Conservation (phyloP, 2,888 invertebrate genomes). For the Spicauda simplicius region DNA sequence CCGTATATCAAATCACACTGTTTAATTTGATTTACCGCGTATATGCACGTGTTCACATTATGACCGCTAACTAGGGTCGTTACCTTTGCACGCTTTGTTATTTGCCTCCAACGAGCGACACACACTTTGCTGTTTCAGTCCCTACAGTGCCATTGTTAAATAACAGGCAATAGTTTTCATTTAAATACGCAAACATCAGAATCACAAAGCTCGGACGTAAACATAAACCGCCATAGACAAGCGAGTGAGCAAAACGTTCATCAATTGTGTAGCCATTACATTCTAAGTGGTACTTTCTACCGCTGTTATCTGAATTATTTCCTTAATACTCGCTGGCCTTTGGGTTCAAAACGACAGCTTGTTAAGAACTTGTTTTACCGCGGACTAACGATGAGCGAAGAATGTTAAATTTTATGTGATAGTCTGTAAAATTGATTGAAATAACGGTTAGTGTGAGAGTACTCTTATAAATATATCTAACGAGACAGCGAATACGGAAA, state of each 20-base stretch:
- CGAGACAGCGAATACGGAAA: too few species aligned
- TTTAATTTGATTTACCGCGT: too few species aligned
- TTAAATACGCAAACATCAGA: neutral
- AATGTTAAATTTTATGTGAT: too few species aligned
- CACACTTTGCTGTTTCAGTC: too few species aligned
- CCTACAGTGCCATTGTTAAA: neutral
- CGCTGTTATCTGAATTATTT: slow-evolving; percentile 15
- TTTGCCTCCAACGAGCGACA: too few species aligned
- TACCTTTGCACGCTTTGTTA: too few species aligned
- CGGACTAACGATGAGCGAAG: slow-evolving; percentile 1
- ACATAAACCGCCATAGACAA: neutral
- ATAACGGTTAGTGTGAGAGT: too few species aligned
- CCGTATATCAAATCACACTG: too few species aligned
- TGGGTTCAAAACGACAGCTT: slow-evolving; percentile 28
- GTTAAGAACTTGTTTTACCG: slow-evolving; percentile 19
- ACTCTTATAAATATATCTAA: too few species aligned
- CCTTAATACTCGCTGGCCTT: slow-evolving; percentile 17
- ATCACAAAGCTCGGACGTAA: slow-evolving; percentile 7
- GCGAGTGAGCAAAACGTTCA: slow-evolving; percentile 6
- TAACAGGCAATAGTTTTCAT: slow-evolving; percentile 2
- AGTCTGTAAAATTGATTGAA: too few species aligned
- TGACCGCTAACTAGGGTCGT: too few species aligned
- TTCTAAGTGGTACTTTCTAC: slow-evolving; percentile 14
- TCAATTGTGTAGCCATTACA: slow-evolving; percentile 9
- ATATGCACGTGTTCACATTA: too few species aligned